phyloP scores from a whole-genome alignment of 2,113 vertebrate genomes.

The Cacatua alba region DNA sequence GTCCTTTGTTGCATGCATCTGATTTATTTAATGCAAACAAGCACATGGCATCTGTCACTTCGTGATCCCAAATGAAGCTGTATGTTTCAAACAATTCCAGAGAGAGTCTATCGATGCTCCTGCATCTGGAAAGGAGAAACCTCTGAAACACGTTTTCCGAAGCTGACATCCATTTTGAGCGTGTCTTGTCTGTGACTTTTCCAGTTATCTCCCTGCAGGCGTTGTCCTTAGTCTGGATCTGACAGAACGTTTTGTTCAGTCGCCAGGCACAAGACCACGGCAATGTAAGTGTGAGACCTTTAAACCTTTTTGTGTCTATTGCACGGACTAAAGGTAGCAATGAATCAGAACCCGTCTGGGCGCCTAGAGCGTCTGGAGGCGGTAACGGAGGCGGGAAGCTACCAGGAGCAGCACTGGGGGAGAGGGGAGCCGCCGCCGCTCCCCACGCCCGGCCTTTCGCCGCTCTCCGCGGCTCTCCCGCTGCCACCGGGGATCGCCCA shows the following conservation, averaged over 20 bases:
- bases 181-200: accelerated
- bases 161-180: accelerated
- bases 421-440: neutral
- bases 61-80: neutral
- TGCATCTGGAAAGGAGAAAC: neutral
- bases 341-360: neutral
- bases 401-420: neutral
- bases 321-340: neutral
- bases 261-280: neutral
- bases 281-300: accelerated
- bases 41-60: neutral
- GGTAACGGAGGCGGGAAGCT: neutral
- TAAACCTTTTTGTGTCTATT: neutral
- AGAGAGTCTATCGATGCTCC: accelerated
- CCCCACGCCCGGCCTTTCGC: neutral
- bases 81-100: neutral
- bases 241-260: neutral
- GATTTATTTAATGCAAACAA: neutral
- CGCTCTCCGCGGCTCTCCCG: neutral
- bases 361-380: neutral
- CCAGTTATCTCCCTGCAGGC: accelerated
- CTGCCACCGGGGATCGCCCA: neutral
- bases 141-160: neutral
- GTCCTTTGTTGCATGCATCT: accelerated
- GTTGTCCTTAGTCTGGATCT: neutral